Conservation (phyloP, 2,888 invertebrate species). For the Sclerodermus sp. region DNA sequence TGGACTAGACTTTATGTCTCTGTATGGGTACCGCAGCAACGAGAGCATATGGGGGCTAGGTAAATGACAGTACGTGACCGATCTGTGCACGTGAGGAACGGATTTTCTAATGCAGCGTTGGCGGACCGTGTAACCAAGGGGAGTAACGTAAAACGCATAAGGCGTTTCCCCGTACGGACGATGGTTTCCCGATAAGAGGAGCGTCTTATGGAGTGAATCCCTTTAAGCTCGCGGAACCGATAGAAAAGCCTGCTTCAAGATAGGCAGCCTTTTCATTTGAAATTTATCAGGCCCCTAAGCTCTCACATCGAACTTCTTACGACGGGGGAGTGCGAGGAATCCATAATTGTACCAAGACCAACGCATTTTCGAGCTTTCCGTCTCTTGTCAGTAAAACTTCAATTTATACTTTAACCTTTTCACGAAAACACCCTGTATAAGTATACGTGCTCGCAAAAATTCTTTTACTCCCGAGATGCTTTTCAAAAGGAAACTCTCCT, state of each 20-base stretch:
- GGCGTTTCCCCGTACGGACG: background rate
- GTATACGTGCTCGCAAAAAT: no score
- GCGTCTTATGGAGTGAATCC: constrained; percentile 8
- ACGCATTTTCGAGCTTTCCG: background rate
- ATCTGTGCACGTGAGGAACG: constrained; percentile 8
- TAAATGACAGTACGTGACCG: constrained; percentile 26
- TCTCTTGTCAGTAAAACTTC: background rate
- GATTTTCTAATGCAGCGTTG: constrained; percentile 5
- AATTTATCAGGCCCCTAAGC: constrained; percentile 12
- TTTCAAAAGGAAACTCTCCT: no score
- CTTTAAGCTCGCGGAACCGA: constrained; percentile 11
- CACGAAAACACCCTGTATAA: no score
- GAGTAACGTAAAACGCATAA: background rate
- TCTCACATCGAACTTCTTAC: background rate
- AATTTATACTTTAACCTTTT: background rate
- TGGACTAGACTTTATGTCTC: background rate
- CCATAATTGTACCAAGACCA: background rate
- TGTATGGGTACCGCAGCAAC: background rate
- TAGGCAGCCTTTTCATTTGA: constrained; percentile 14
- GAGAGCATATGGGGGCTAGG: constrained; percentile 10
- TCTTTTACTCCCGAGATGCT: no score
- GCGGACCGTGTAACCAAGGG: background rate
- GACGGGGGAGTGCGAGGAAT: background rate
- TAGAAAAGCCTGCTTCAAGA: constrained; percentile 9
- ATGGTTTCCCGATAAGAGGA: constrained; percentile 5